phyloP scores from a whole-genome alignment of 2,888 invertebrate genomes.

The Thelaira solivaga region DNA sequence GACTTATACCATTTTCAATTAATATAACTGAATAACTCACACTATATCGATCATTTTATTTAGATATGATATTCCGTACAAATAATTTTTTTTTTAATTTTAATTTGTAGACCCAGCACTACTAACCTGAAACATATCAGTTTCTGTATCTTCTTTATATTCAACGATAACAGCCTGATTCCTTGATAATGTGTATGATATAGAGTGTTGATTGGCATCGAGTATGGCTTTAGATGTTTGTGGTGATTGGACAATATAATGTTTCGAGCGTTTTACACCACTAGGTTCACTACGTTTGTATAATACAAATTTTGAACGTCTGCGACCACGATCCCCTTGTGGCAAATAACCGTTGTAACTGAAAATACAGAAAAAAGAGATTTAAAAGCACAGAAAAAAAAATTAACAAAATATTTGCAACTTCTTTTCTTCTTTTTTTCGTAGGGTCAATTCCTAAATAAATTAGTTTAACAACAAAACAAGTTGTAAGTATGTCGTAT shows the following conservation, averaged over 20 bases:
- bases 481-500: too few species aligned
- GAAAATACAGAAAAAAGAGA: conserved; percentile 67
- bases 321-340: conserved; percentile 94
- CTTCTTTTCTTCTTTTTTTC: background rate
- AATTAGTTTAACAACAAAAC: too few species aligned
- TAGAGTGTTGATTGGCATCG: conserved; percentile 95
- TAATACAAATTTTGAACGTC: conserved; percentile 95
- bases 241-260: conserved; percentile 97
- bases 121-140: conserved; percentile 99
- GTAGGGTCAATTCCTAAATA: conserved; percentile 33
- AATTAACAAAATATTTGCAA: background rate
- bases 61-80: too few species aligned
- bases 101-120: too few species aligned
- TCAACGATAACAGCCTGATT: conserved; percentile 99
- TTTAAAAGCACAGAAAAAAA: background rate
- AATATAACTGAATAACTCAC: too few species aligned
- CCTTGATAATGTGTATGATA: conserved; percentile 96
- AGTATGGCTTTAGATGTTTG: conserved; percentile 96
- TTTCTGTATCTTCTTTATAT: conserved; percentile 95
- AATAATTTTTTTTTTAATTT: too few species aligned
- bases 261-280: conserved; percentile 95
- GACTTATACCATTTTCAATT: too few species aligned
- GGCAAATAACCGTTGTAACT: conserved; percentile 97
- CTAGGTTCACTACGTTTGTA: conserved; percentile 90
- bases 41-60: too few species aligned